Conservation (phyloP, 2,888 invertebrate genomes). For the Cheilosia soror region DNA sequence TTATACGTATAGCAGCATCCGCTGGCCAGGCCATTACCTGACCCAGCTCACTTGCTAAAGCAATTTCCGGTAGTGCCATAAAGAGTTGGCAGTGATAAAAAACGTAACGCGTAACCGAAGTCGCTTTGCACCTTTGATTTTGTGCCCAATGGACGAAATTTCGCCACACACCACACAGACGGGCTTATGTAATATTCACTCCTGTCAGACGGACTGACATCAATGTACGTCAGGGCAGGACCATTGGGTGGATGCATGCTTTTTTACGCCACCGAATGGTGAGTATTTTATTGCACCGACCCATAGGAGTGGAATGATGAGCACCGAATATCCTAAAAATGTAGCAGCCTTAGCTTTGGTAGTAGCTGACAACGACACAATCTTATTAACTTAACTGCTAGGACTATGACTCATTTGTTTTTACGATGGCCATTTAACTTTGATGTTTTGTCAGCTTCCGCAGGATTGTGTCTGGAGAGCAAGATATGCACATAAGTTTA, state of each 20-base stretch:
- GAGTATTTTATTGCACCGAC: slow-evolving; percentile 42
- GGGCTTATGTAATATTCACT: slow-evolving; percentile 61
- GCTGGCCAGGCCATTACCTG: slow-evolving; percentile 34
- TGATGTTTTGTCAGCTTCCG: slow-evolving; percentile 37
- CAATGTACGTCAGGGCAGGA: slow-evolving; percentile 16
- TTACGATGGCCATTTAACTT: slow-evolving; percentile 58
- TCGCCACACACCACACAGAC: slow-evolving; percentile 12
- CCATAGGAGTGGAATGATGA: slow-evolving; percentile 5
- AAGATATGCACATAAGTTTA: slow-evolving; percentile 27
- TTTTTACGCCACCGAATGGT: slow-evolving; percentile 32
- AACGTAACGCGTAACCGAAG: slow-evolving; percentile 25
- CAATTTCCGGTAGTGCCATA: slow-evolving; percentile 59
- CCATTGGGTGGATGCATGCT: slow-evolving; percentile 18
- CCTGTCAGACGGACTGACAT: slow-evolving; percentile 46
- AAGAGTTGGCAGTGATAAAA: slow-evolving; percentile 50
- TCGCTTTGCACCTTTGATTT: slow-evolving; percentile 57
- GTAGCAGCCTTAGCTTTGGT: slow-evolving; percentile 4
- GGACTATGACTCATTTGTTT: slow-evolving; percentile 25
- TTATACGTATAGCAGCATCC: neutral
- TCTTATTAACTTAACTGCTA: slow-evolving; percentile 56
- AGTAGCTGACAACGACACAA: slow-evolving; percentile 8
- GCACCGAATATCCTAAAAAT: slow-evolving; percentile 28
- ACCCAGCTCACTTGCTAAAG: slow-evolving; percentile 28
- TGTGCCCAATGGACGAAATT: slow-evolving; percentile 25
- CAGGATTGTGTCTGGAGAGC: slow-evolving; percentile 8